Evolutionary conservation across 92 coral and sea anemone species (phyloP), one percentile per base, ranked within the genome.

Genomic region (Actinernus sp.): DNA sequence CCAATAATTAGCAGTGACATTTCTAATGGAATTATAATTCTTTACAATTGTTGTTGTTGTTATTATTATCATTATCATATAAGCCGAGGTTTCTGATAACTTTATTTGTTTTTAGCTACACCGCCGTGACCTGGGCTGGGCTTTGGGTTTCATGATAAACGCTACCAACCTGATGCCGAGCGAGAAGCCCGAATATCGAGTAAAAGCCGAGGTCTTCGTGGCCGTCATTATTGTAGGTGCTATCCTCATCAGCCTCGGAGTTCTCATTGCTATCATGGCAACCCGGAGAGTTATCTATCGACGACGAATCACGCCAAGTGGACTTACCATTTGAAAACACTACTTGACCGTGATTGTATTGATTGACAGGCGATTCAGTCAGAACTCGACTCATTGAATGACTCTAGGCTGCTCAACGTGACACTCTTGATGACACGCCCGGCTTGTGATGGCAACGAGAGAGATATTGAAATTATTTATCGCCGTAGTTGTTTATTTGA

Each of bases 141-240:
- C 99, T 0, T 76, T 95, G 12, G 99, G 99, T 17, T 95, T 90
- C 63, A 95, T 95, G 99, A 84, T 91, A 56, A 95, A 95, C 68
- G 97, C 92, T 8, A 90, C 97, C 1, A 95, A 95, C 57, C 74
- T 95, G 25, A 57, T 95, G 19, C 99, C 97, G 3, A 72, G 61
- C 21, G 77, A 72, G 22, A 56, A 80, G 37, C 95, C 97, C 14
- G 62, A 63, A 37, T 39, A 58, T 43, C 76, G 78, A 46, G 55
- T 95, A 24, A 63, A 77, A 27, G 28, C 87, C 19, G 74, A 30
- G 36, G 78, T 83, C 9, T 89, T 70, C 66, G 30, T 95, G 26
- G 87, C 95, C 7, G 97, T 86, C 27, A 68, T 79, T 45, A 77
- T 95, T 12, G 99, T 91, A 26, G 88, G 90, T 36, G 95, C 81